Evolutionary conservation across 2,888 invertebrate species (phyloP), one percentile per base, ranked within the genome.

Genomic region (Ectemnius continuus): DNA sequence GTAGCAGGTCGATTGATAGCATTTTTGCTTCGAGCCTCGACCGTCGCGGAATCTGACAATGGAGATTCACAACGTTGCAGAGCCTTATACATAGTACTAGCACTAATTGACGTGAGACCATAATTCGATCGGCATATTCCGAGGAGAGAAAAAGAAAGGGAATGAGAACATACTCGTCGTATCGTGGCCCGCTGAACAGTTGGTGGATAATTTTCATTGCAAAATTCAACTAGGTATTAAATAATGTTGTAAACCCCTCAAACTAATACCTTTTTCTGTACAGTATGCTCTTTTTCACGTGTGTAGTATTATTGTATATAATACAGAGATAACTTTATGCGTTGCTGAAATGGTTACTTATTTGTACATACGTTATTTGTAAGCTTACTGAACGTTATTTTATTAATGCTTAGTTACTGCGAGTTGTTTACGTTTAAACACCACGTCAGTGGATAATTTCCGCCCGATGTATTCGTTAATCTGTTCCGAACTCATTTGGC

Each of bases 321-420:
- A 23, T 14, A 74, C 60, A 52, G 52, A 16, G 16, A 71, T 79
- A 74, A 79, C 79, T 67, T 77, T 81, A 68, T 75, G 76, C 66
- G 66, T 79, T 71, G 45, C 23, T 26, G n/a, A 74, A 36, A 76
- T 65, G 52, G 76, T 75, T 83, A 83, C 80, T 82, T 80, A 82
- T 77, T 78, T 83, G 81, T 83, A 83, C 77, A 83, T 83, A 83
- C 73, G 78, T 81, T 83, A 83, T 76, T 80, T 79, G 73, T 61
- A 72, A 78, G 70, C 66, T 75, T 75, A 72, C 47, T 48, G 60
- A 68, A 71, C 62, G 70, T 71, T 67, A 71, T 63, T 62, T 67
- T 78, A 80, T 73, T 80, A 79, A 79, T 75, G 76, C 57, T 76
- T 83, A 83, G 63, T 73, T 76, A 48, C 47, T 63, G 63, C 59